A percentile compares a stretch with the other conserved stretches of the same genome.
Evolutionary conservation across 2,888 invertebrate species (phyloP).

Genomic region (Malthinus seriepunctatus): DNA sequence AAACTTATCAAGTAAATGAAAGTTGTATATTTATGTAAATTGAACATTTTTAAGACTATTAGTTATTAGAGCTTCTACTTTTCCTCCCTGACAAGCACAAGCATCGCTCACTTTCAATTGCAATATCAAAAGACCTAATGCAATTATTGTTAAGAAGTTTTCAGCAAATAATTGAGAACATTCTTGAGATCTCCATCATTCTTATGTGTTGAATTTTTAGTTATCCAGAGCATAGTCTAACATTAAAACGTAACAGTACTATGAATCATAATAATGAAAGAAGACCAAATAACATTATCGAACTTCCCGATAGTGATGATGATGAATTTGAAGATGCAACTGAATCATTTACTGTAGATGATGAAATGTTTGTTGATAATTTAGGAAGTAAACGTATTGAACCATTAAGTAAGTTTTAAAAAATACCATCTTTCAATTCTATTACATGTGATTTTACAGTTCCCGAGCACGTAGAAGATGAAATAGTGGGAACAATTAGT

Average conservation of each 20-base stretch:
- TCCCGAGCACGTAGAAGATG: conserved; percentile 84
- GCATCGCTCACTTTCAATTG: no score
- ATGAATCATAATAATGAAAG: conserved; percentile 39
- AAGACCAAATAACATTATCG: conserved; percentile 52
- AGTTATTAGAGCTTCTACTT: no score
- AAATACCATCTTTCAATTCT: not conserved
- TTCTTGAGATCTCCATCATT: no score
- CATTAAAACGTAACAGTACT: conserved; percentile 46
- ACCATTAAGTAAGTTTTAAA: conserved; percentile 71
- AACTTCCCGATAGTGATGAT: conserved; percentile 74
- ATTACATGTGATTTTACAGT: conserved; percentile 58
- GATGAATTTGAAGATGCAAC: conserved; percentile 88
- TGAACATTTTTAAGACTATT: no score
- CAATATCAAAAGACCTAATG: no score
- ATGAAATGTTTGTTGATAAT: conserved; percentile 84
- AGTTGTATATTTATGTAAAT: no score
- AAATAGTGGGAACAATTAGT: conserved; percentile 81
- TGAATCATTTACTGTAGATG: conserved; percentile 81
- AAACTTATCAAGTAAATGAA: no score
- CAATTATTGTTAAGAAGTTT: no score
- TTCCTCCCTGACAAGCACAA: no score
- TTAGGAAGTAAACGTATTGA: conserved; percentile 68
- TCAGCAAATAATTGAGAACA: no score
- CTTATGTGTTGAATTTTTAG: conserved; percentile 42
- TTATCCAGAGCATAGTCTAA: conserved; percentile 54